Percentiles rank a stretch among this genome's conserved stretches.
Evolutionary conservation across 2,797 vertebrate species (phyloP).

Genomic region (Mormyrops attenuatus): DNA sequence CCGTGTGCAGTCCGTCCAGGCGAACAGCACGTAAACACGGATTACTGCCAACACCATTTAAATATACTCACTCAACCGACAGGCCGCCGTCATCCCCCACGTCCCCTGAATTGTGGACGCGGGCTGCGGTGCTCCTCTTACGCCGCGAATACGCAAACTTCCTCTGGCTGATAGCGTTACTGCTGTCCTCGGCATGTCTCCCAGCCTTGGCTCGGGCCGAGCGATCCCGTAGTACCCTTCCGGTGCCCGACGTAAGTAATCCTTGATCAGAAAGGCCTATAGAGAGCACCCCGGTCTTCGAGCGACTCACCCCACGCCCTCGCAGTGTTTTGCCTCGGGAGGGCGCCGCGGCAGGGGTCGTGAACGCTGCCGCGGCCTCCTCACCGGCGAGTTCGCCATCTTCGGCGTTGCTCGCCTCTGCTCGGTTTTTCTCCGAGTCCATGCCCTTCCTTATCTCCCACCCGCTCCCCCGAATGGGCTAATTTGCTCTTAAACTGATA

Average conservation of each 20-base stretch:
- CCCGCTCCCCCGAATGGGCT: conserved; percentile 30
- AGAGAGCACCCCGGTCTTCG: conserved; percentile 50
- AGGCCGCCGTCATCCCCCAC: conserved; percentile 37
- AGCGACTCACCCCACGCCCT: conserved; percentile 54
- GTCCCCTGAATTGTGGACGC: conserved; percentile 46
- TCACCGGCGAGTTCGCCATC: conserved; percentile 39
- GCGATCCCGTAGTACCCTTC: conserved; percentile 64
- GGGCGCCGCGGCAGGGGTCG: conserved; percentile 48
- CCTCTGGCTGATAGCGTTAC: conserved; percentile 68
- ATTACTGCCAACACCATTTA: background rate
- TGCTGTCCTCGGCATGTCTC: conserved; percentile 62
- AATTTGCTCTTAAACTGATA: conserved; percentile 39
- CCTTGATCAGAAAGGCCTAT: conserved; percentile 54
- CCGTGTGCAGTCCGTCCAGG: background rate
- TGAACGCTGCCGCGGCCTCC: conserved; percentile 58
- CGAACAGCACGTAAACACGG: background rate
- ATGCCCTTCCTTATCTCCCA: conserved; percentile 44
- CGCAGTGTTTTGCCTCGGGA: conserved; percentile 56
- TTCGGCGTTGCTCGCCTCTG: conserved; percentile 53
- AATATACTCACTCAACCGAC: background rate
- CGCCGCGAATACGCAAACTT: conserved; percentile 76
- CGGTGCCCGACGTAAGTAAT: conserved; percentile 46
- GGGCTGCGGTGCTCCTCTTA: conserved; percentile 63
- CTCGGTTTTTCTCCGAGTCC: conserved; percentile 54
- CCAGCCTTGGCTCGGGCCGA: conserved; percentile 66